Evolutionary conservation across 2,888 invertebrate genomes (phyloP).

Genomic region (Globia sparganii): DNA sequence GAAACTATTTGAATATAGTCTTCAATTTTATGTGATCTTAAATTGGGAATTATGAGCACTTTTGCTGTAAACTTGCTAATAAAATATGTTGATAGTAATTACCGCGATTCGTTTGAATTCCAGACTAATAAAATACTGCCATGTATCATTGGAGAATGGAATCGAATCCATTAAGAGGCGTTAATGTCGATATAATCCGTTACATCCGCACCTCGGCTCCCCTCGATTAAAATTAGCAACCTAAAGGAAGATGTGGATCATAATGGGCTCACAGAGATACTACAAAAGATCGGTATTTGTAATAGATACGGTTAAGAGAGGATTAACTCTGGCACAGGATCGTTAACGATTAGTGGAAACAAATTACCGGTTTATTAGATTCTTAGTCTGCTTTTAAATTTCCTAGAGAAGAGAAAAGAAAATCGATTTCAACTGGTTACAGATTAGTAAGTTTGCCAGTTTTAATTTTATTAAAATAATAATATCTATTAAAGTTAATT

Average conservation of each 20-base stretch:
- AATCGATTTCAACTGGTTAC: conserved; percentile 12
- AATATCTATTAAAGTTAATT: not conserved
- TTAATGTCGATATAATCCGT: conserved; percentile 82
- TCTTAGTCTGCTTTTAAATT: conserved; percentile 22
- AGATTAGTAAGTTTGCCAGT: not conserved
- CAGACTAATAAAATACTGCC: conserved; percentile 54
- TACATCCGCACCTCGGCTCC: conserved; percentile 80
- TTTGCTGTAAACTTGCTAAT: conserved; percentile 42
- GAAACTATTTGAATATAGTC: conserved; percentile 30
- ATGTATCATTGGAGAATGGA: conserved; percentile 67
- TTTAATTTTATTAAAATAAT: not conserved
- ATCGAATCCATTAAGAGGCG: conserved; percentile 78
- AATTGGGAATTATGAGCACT: conserved; percentile 32
- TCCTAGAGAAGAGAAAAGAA: conserved; percentile 5
- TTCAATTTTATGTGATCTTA: conserved; percentile 17
- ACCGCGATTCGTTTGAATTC: conserved; percentile 28
- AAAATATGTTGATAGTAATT: conserved; percentile 45
- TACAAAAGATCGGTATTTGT: conserved; percentile 70
- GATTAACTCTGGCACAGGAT: conserved; percentile 56
- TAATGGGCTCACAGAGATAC: conserved; percentile 70
- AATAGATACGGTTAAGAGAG: conserved; percentile 67
- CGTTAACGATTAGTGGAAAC: conserved; percentile 41
- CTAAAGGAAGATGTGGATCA: conserved; percentile 81
- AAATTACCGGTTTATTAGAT: conserved; percentile 45
- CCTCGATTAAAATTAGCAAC: conserved; percentile 83